Conservation (phyloP, 2,113 vertebrate genomes). For the Anolis carolinensis region DNA sequence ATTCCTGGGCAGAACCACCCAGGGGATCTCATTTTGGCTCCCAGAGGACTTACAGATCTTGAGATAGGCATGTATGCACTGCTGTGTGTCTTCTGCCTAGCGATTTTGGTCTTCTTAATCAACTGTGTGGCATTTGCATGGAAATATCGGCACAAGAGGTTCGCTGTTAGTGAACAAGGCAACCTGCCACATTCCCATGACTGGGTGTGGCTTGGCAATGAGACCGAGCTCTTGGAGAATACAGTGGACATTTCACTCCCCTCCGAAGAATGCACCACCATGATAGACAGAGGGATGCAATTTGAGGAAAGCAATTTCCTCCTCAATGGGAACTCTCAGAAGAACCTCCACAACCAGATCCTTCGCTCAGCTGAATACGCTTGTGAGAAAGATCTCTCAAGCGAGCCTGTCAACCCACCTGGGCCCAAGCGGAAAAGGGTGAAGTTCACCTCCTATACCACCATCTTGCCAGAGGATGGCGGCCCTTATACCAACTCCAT, state of each 20-base stretch:
- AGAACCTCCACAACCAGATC: constrained; percentile 85
- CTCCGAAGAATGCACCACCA: constrained; percentile 86
- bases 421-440: constrained; percentile 91
- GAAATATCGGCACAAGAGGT: constrained; percentile 95
- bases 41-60: constrained; percentile 89
- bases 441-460: constrained; percentile 96
- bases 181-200: constrained; percentile 96
- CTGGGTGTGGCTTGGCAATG: constrained; percentile 96
- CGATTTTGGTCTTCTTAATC: constrained; percentile 95
- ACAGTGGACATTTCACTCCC: constrained; percentile 81
- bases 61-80: constrained; percentile 98
- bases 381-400: constrained; percentile 85
- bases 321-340: constrained; percentile 87
- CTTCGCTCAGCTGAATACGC: constrained; percentile 84
- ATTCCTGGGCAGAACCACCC: constrained; percentile 76
- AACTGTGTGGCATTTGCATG: constrained; percentile 97
- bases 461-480: constrained; percentile 89
- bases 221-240: constrained; percentile 90
- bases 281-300: constrained; percentile 87
- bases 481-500: constrained; percentile 90
- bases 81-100: constrained; percentile 94
- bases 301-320: constrained; percentile 94
- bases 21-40: constrained; percentile 83
- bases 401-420: constrained; percentile 83
- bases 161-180: constrained; percentile 89